Evolutionary conservation across 1,140 invertebrate genomes (phyloP).

Genomic region (Wasmannia auropunctata): DNA sequence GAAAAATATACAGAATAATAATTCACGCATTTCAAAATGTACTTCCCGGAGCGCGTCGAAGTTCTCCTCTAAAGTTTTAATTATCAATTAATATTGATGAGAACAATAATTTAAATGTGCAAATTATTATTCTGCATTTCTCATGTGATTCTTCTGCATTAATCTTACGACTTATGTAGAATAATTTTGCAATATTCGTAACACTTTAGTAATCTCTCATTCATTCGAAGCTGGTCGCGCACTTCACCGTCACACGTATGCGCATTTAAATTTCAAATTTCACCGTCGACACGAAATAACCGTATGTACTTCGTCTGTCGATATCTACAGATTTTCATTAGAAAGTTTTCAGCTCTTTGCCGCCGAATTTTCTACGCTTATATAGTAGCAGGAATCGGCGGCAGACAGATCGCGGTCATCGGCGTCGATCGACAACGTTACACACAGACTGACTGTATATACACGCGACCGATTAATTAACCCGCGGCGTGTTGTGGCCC

Average conservation of each 20-base stretch:
- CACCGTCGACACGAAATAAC: not conserved
- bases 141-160: not conserved
- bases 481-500: not conserved
- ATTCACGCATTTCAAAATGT: not conserved
- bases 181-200: not conserved
- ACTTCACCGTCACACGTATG: not conserved
- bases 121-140: no score
- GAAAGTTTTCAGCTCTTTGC: not conserved
- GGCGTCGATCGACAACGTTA: conserved; percentile 17
- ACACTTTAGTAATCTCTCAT: not conserved
- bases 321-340: not conserved
- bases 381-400: not conserved
- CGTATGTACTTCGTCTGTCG: not conserved
- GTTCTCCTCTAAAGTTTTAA: no score
- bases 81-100: no score
- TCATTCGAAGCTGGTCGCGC: not conserved
- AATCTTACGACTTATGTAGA: not conserved
- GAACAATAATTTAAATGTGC: no score
- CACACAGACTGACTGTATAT: not conserved
- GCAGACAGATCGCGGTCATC: conserved; percentile 44
- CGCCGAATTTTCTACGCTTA: not conserved
- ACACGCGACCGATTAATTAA: conserved; percentile 59
- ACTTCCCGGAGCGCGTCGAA: not conserved
- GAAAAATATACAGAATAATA: not conserved
- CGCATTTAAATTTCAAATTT: conserved; percentile 1